Percentiles rank a stretch among this genome's conserved stretches.
phyloP scores from a whole-genome alignment of 2,888 invertebrate species.

The Cremastinae sp. region DNA sequence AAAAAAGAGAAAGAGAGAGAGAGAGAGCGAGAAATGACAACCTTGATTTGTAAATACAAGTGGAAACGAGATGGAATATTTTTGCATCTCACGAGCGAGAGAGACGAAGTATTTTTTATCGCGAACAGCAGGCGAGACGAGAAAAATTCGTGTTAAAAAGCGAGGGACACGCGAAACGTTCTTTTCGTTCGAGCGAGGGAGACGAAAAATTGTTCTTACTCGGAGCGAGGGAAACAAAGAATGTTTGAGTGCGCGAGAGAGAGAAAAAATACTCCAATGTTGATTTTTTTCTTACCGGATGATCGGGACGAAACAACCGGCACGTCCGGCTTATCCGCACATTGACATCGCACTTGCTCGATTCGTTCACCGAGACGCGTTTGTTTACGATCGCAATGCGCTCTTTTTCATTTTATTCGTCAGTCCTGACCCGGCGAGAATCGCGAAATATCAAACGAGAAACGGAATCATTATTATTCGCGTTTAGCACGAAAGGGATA shows the following conservation, averaged over 20 bases:
- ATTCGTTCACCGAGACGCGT: conserved; percentile 50
- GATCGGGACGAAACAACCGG: conserved; percentile 39
- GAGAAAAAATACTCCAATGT: too few species aligned
- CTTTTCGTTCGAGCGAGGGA: too few species aligned
- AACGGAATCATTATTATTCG: conserved; percentile 54
- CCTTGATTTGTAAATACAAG: conserved; percentile 54
- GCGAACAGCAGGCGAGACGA: not conserved
- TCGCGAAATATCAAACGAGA: conserved; percentile 27
- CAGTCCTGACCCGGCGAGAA: not conserved
- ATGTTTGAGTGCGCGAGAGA: too few species aligned
- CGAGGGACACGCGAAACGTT: conserved; percentile 19
- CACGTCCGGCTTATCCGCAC: conserved; percentile 43
- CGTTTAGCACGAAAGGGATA: conserved; percentile 42
- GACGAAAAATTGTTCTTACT: too few species aligned
- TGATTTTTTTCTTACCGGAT: conserved; percentile 60
- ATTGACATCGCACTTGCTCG: conserved; percentile 51
- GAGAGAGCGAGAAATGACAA: conserved; percentile 59
- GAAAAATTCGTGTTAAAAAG: too few species aligned
- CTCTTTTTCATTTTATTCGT: not conserved
- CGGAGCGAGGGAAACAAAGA: too few species aligned
- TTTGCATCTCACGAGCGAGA: conserved; percentile 12
- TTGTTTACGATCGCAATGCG: conserved; percentile 53
- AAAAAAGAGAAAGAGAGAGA: conserved; percentile 5
- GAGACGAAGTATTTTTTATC: conserved; percentile 17
- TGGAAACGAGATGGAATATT: conserved; percentile 29